A percentile compares a stretch with the other conserved stretches of the same genome.
phyloP scores from a whole-genome alignment of 2,113 vertebrate species.

The Chloropsis hardwickii region DNA sequence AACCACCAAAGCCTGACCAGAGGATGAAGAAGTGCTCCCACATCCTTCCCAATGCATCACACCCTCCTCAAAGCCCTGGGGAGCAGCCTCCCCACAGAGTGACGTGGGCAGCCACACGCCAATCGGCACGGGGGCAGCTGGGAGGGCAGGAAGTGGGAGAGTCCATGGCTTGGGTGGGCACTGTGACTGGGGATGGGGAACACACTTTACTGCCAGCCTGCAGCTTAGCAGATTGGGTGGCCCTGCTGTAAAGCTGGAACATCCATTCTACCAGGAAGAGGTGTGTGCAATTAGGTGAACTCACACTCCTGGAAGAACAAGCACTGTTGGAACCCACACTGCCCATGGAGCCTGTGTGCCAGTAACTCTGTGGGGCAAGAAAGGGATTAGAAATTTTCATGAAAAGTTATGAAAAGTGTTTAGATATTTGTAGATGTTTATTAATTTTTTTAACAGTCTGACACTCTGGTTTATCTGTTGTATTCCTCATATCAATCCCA shows the following conservation, averaged over 20 bases:
- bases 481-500: neutral
- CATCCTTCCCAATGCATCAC: neutral
- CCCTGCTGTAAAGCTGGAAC: neutral
- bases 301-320: neutral
- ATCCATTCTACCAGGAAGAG: neutral
- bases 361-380: neutral
- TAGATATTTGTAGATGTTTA: neutral
- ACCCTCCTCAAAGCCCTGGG: neutral
- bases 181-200: too few species aligned
- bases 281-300: neutral
- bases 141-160: neutral
- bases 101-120: neutral
- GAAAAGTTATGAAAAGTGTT: neutral
- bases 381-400: neutral
- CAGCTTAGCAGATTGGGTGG: neutral
- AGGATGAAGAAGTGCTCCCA: neutral
- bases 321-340: accelerated
- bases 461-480: neutral
- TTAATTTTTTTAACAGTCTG: neutral
- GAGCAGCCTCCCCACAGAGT: neutral
- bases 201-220: neutral
- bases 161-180: accelerated
- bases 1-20: neutral
- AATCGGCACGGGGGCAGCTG: accelerated
- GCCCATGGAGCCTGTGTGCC: neutral